These are phyloP conservation scores for Leptinotarsa texana DNA, from an alignment of 1,140 invertebrate genomes.

Conservation along the genomic window DNA sequence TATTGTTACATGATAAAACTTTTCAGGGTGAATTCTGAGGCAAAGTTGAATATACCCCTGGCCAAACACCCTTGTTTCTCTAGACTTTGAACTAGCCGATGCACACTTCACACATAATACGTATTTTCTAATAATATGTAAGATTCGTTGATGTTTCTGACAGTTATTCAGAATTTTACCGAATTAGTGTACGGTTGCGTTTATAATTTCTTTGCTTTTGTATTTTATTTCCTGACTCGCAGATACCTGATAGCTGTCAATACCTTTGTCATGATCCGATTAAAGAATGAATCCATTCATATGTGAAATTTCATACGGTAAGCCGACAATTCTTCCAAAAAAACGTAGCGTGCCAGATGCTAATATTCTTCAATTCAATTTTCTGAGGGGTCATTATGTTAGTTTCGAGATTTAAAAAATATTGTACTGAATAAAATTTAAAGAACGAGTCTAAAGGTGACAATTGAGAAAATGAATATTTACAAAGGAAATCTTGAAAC, in stretches of 20 bases:
- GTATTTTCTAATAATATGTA: constrained; percentile 11
- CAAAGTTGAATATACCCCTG: not conserved
- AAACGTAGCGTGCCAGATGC: not conserved
- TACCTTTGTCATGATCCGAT: constrained; percentile 20
- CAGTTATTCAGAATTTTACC: constrained; percentile 19
- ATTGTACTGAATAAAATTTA: too few species aligned
- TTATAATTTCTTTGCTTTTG: not conserved
- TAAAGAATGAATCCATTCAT: constrained; percentile 15
- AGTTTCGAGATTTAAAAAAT: too few species aligned
- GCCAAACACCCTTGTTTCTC: not conserved
- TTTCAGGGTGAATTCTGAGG: not conserved
- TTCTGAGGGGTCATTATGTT: too few species aligned
- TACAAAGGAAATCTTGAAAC: too few species aligned
- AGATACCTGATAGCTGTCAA: constrained; percentile 21
- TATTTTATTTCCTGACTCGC: constrained; percentile 14
- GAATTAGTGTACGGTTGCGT: constrained; percentile 19
- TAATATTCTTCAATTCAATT: not conserved
- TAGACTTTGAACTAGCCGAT: constrained; percentile 7
- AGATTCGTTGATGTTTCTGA: constrained; percentile 15
- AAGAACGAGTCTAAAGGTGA: too few species aligned
- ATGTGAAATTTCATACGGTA: constrained; percentile 8
- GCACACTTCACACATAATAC: constrained; percentile 1
- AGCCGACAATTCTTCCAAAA: not conserved
- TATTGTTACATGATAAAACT: too few species aligned
- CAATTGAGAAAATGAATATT: too few species aligned